Percentiles rank a stretch among this genome's conserved stretches.
These are phyloP conservation scores for Trididemnum miniatum DNA, from an alignment of 23 tunicate species.

Conservation along the genomic window DNA sequence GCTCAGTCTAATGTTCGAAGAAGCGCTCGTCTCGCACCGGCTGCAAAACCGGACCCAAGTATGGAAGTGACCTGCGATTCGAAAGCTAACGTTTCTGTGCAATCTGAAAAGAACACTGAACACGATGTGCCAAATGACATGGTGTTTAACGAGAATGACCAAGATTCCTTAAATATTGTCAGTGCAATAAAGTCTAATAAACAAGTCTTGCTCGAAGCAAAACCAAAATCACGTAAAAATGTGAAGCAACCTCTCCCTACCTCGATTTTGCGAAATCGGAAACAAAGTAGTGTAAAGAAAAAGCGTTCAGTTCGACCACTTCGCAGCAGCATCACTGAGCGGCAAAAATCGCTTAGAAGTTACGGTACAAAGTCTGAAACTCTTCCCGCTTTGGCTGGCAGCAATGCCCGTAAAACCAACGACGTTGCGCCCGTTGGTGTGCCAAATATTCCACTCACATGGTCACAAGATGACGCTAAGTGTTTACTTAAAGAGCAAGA, in stretches of 20 bases:
- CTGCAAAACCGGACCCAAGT: not conserved
- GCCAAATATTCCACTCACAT: too few species aligned
- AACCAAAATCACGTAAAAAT: not conserved
- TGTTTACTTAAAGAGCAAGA: too few species aligned
- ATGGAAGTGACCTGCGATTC: not conserved
- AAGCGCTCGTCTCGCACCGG: not conserved
- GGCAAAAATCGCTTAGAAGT: constrained; percentile 5
- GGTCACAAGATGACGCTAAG: too few species aligned
- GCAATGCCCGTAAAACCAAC: too few species aligned
- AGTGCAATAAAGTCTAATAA: not conserved
- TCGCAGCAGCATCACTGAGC: constrained; percentile 3
- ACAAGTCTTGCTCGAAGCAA: not conserved
- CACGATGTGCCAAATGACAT: not conserved
- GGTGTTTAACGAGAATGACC: too few species aligned
- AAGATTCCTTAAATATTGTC: not conserved
- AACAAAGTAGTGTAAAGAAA: not conserved
- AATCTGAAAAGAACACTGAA: not conserved
- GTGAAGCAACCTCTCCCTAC: not conserved
- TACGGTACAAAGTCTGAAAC: too few species aligned
- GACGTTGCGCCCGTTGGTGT: too few species aligned
- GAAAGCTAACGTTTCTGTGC: not conserved
- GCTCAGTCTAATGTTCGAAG: not conserved
- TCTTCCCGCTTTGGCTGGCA: too few species aligned
- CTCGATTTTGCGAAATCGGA: not conserved
- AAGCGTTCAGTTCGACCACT: not conserved